Evolutionary conservation across 2,888 invertebrate species (phyloP).

Genomic region (Notodromas monacha): DNA sequence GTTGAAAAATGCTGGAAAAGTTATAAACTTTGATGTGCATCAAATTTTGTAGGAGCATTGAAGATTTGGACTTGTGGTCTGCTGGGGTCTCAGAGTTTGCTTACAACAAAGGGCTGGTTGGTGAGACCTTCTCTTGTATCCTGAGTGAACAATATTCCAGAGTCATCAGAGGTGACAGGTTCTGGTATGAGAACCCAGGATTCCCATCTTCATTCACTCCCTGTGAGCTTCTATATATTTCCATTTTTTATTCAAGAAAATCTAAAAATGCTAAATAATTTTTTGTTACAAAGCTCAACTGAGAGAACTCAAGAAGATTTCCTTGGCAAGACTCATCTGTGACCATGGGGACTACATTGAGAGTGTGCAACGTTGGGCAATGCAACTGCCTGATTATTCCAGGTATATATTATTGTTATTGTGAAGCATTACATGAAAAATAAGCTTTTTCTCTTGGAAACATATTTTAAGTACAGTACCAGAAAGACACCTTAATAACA

Average conservation of each 20-base stretch:
- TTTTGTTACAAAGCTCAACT: not conserved
- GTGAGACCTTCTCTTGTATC: conserved; percentile 8
- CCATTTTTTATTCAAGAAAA: too few species aligned
- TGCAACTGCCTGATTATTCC: conserved; percentile 1
- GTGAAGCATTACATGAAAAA: too few species aligned
- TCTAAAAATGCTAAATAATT: not conserved
- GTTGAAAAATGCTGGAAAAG: too few species aligned
- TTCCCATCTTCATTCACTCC: not conserved
- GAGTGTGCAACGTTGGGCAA: not conserved
- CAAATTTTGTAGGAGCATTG: not conserved
- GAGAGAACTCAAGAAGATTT: not conserved
- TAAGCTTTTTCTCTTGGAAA: too few species aligned
- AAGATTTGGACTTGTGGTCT: conserved; percentile 7
- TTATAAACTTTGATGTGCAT: too few species aligned
- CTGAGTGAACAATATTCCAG: conserved; percentile 6
- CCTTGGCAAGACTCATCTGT: not conserved
- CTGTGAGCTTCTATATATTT: too few species aligned
- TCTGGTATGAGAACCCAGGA: conserved; percentile 1
- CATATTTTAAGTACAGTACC: too few species aligned
- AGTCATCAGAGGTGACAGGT: conserved; percentile 6
- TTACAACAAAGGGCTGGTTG: conserved; percentile 1
- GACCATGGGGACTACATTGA: not conserved
- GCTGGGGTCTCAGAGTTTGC: conserved; percentile 6
- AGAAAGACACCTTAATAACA: too few species aligned
- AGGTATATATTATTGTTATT: too few species aligned